Percentiles rank a stretch among this genome's conserved stretches.
These are phyloP conservation scores for Halocynthia roretzi DNA, from an alignment of 23 tunicate genomes.

Conservation along the genomic window DNA sequence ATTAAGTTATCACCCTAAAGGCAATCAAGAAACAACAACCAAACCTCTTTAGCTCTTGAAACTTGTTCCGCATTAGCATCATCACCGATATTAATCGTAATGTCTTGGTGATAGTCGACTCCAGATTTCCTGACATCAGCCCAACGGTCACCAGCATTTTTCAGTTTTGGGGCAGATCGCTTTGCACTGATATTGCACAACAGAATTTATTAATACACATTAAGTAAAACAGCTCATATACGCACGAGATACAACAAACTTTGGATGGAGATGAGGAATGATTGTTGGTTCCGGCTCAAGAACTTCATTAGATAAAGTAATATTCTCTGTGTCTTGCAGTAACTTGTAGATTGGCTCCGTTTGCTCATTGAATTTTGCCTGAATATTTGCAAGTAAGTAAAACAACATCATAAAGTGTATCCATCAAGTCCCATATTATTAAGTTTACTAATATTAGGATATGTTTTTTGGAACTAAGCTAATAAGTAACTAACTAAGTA, in stretches of 20 bases:
- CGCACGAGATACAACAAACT: conserved; percentile 10
- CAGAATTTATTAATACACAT: background rate
- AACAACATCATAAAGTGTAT: no score
- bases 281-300: conserved; percentile 79
- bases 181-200: conserved; percentile 7
- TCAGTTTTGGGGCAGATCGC: conserved; percentile 5
- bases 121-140: conserved; percentile 6
- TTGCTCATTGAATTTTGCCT: conserved; percentile 82
- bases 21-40: background rate
- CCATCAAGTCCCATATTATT: no score
- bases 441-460: no score
- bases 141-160: conserved; percentile 22
- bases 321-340: conserved; percentile 60
- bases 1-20: no score
- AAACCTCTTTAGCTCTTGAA: conserved; percentile 34
- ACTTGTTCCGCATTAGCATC: conserved; percentile 36
- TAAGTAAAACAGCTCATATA: background rate
- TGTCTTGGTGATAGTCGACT: conserved; percentile 58
- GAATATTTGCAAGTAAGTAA: background rate
- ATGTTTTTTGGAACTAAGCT: no score
- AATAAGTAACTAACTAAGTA: no score
- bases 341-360: conserved; percentile 78
- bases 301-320: conserved; percentile 56
- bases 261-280: conserved; percentile 77
- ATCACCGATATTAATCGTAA: conserved; percentile 53